Conservation (phyloP, 2,797 vertebrate species). For the Falco biarmicus region DNA sequence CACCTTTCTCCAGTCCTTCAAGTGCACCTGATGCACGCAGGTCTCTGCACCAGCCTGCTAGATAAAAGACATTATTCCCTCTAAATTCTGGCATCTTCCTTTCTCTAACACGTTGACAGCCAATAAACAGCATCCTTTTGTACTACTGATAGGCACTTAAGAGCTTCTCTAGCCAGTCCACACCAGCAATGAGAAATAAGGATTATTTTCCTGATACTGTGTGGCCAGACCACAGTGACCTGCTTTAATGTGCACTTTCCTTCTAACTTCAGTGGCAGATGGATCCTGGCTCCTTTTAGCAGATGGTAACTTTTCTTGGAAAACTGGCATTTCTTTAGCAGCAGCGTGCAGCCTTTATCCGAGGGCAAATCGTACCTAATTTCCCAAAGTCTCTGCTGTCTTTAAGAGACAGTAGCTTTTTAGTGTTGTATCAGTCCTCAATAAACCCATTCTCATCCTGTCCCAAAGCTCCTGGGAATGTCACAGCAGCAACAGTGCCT, state of each 20-base stretch:
- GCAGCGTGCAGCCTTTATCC: background rate
- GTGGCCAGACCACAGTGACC: background rate
- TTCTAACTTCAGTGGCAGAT: background rate
- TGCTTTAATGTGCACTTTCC: background rate
- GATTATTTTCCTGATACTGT: background rate
- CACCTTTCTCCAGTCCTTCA: background rate
- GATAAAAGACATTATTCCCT: background rate
- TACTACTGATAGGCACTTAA: background rate
- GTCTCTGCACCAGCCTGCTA: background rate
- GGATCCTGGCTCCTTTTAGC: background rate
- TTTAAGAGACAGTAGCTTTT: background rate
- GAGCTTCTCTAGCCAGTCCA: background rate
- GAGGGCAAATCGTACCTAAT: background rate
- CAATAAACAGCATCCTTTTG: slow-evolving; percentile 12
- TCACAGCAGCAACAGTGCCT: background rate
- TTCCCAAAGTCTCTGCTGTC: background rate
- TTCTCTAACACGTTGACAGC: background rate
- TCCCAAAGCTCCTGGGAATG: background rate
- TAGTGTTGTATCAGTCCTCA: background rate
- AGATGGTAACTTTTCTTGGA: background rate
- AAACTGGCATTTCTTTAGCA: background rate
- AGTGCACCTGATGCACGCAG: background rate
- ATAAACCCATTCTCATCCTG: background rate
- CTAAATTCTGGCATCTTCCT: background rate
- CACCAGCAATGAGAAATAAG: slow-evolving; percentile 25